Base-by-base conservation (phyloP, 2,888 invertebrate species). In the Pristionchus entomophagus region DNA sequence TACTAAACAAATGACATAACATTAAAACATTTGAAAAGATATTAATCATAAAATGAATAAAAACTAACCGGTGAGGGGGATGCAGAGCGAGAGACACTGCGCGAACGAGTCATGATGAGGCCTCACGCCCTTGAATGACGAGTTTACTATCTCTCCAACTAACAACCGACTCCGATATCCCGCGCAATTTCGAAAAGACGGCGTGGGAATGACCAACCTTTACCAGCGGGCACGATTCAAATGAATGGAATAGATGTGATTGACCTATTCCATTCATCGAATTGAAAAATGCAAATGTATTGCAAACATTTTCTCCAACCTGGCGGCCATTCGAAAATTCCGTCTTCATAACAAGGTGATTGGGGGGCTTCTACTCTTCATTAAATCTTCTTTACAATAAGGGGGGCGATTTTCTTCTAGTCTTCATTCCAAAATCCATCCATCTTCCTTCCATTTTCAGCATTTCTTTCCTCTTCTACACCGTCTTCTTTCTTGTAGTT, bases 61-160 rank as follows among this genome's bases (percentile, higher is more conserved):
- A 80, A 51, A 82, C 59, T 38, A 10, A 82, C 82, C 56, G 82
- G 89, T 29, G 88, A 87, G 32, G 88, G 86, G 45, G 83, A 83
- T 32, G 35, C 81, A 19, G 83, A 84, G 49, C 83, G 78, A 6
- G 85, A 85, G 26, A 51, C 84, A 69, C 86, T 86, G 32, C 87
- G 86, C 38, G 86, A 86, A 22, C 78, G 80, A 29, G 80, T 69
- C 86, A 86, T 84, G 84, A 41, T 65, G 29, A 56, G 53, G 38
- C 26, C 49, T 56, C 22, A n/a, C 14, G 22, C 51, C 29, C 53
- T 19, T 29, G 22, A 59, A 49, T 69, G 86, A 87, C 22, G 65
- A 86, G 32, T 35, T 38, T 14, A 35, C 65, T 35, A 35, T 19
- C 22, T 17, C 6, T 65, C 19, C 19, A 17, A 38, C 35, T 12